Evolutionary conservation across 2,888 invertebrate species (phyloP).

Genomic region (Drosophila dives): DNA sequence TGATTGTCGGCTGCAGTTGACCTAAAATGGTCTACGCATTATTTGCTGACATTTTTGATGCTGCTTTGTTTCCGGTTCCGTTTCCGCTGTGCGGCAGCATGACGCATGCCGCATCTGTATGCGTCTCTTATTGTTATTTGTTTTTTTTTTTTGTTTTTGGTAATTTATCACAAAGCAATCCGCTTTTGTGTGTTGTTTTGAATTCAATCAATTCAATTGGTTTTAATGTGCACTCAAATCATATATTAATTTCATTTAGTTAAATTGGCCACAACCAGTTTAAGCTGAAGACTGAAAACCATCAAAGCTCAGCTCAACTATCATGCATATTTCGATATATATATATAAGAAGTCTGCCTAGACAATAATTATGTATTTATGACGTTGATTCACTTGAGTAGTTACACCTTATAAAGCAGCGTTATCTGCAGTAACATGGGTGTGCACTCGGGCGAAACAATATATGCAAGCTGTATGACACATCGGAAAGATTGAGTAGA

Average conservation of each 20-base stretch:
- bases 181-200: constrained; percentile 28
- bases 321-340: constrained; percentile 12
- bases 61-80: constrained; percentile 74
- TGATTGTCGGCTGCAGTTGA: constrained; percentile 39
- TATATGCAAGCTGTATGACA: constrained; percentile 1
- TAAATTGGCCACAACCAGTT: constrained; percentile 25
- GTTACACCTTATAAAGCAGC: constrained; percentile 47
- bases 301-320: constrained; percentile 8
- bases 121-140: neutral
- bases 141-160: constrained; percentile 3
- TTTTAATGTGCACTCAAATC: constrained; percentile 40
- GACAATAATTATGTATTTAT: constrained; percentile 63
- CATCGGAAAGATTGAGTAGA: neutral
- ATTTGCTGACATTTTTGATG: constrained; percentile 57
- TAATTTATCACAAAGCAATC: constrained; percentile 17
- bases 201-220: constrained; percentile 50
- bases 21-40: constrained; percentile 21
- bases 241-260: constrained; percentile 44
- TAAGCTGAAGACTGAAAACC: constrained; percentile 22
- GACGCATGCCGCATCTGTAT: constrained; percentile 60
- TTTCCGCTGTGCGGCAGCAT: constrained; percentile 62
- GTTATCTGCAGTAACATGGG: constrained; percentile 24
- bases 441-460: constrained; percentile 32
- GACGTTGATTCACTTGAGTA: constrained; percentile 61
- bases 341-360: constrained; percentile 8